Evolutionary conservation across 2,888 invertebrate genomes (phyloP).

Genomic region (Calameuta idolon): DNA sequence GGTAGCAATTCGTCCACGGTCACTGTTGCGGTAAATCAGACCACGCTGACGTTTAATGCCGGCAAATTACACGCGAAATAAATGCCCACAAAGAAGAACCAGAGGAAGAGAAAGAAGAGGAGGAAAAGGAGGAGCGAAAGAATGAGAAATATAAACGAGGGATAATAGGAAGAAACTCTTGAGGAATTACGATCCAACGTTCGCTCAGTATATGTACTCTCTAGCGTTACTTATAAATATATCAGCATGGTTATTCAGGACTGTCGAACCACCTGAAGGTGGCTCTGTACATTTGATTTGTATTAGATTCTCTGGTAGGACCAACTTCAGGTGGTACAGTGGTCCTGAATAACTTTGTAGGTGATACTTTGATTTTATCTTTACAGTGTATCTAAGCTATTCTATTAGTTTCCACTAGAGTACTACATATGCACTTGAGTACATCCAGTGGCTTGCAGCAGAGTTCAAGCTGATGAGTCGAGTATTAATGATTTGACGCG

Average conservation of each 20-base stretch:
- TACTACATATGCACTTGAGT: neutral
- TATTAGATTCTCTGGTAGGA: no score
- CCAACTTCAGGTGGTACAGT: no score
- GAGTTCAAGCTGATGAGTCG: constrained; percentile 39
- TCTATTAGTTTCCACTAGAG: neutral
- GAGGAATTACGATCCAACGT: neutral
- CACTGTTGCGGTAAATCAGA: constrained; percentile 62
- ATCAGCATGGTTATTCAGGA: no score
- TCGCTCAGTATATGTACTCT: neutral
- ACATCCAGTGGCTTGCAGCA: neutral
- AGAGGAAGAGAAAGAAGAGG: constrained; percentile 12
- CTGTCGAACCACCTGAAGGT: no score
- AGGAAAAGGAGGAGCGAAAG: constrained; percentile 16
- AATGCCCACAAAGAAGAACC: constrained; percentile 43
- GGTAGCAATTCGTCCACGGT: constrained; percentile 61
- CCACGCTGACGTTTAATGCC: constrained; percentile 63
- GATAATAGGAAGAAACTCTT: neutral
- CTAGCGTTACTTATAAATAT: no score
- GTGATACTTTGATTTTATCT: neutral
- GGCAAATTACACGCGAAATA: constrained; percentile 65
- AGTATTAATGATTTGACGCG: constrained; percentile 54
- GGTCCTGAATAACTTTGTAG: no score
- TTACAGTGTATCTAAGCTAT: neutral
- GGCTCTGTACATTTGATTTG: no score
- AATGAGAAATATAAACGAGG: neutral